A percentile compares a stretch with the other conserved stretches of the same genome.
These are phyloP conservation scores for Wiebesia pumilae DNA, from an alignment of 1,140 invertebrate species.

Conservation along the genomic window DNA sequence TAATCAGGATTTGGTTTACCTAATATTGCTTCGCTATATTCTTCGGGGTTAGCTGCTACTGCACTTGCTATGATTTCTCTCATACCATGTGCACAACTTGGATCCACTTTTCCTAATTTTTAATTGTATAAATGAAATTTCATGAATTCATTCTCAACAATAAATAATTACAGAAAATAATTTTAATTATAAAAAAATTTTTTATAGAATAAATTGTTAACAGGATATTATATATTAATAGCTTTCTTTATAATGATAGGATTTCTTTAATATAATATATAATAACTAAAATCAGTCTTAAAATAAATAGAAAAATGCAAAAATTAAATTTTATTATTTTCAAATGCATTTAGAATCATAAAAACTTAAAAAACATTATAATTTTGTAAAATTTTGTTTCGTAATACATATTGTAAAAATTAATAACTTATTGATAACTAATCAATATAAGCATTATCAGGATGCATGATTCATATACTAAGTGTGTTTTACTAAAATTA, in stretches of 20 bases:
- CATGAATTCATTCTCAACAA: not conserved
- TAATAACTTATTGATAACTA: too few relatives aligned
- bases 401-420: too few relatives aligned
- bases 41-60: constrained; percentile 84
- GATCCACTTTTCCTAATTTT: constrained; percentile 82
- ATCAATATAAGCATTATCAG: too few relatives aligned
- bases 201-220: too few relatives aligned
- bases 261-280: not conserved
- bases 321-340: too few relatives aligned
- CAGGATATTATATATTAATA: not conserved
- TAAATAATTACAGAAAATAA: constrained; percentile 3
- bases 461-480: too few relatives aligned
- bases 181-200: not conserved
- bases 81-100: constrained; percentile 82
- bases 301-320: too few relatives aligned
- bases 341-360: too few relatives aligned
- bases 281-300: too few relatives aligned
- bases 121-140: constrained; percentile 29
- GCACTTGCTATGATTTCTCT: constrained; percentile 90
- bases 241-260: not conserved
- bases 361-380: too few relatives aligned
- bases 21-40: constrained; percentile 90
- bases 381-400: too few relatives aligned
- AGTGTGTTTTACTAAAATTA: too few relatives aligned
- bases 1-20: constrained; percentile 91